These are phyloP conservation scores for Acanthornis magna DNA, from an alignment of 2,797 vertebrate genomes.

Conservation along the genomic window DNA sequence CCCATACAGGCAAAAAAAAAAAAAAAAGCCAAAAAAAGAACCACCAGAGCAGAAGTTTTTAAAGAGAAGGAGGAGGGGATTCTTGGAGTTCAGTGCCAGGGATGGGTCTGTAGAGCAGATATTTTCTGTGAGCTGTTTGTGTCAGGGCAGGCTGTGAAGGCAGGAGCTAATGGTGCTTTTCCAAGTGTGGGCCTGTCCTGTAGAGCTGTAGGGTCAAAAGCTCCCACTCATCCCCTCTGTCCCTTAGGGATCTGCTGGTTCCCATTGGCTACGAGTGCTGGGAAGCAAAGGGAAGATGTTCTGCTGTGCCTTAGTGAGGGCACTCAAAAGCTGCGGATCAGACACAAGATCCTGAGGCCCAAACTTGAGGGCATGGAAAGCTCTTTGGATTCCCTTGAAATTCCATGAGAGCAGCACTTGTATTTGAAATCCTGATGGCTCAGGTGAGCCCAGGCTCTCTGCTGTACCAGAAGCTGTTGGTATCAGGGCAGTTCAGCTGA, in stretches of 20 bases:
- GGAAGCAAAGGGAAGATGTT: neutral
- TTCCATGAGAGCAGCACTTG: neutral
- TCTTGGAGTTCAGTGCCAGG: neutral
- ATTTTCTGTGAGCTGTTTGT: neutral
- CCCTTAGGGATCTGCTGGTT: neutral
- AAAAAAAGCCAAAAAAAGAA: accelerated
- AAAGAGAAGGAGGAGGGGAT: neutral
- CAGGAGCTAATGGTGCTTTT: neutral
- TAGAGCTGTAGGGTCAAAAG: neutral
- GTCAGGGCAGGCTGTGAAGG: neutral
- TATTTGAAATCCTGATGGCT: neutral
- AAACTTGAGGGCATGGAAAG: neutral
- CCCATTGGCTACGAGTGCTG: neutral
- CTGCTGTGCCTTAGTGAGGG: neutral
- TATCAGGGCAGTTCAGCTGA: neutral
- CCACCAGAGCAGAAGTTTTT: neutral
- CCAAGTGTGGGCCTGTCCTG: neutral
- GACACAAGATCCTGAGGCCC: neutral
- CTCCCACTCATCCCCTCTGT: accelerated
- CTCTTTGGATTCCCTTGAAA: neutral
- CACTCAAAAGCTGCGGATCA: neutral
- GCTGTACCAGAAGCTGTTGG: neutral
- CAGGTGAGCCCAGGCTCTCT: neutral
- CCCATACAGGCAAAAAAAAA: neutral
- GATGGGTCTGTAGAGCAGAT: neutral